Percentiles rank a stretch among this genome's conserved stretches.
Evolutionary conservation across 2,888 invertebrate genomes (phyloP).

Genomic region (Agonum fuliginosum): DNA sequence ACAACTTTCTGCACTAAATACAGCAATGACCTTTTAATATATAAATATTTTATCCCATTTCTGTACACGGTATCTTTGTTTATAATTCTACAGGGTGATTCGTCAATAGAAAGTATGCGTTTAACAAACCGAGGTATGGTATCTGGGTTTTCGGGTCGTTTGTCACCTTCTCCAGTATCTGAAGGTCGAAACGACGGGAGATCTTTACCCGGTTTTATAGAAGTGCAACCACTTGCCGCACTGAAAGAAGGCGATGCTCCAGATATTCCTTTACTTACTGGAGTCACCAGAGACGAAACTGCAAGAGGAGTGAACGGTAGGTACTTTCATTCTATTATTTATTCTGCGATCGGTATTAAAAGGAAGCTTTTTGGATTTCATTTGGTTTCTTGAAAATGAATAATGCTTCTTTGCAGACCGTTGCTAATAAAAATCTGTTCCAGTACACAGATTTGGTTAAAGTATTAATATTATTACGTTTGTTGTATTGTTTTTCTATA

Average conservation of each 20-base stretch:
- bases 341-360: too few species aligned
- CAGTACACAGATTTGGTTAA: background rate
- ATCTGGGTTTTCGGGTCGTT: constrained; percentile 78
- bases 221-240: constrained; percentile 78
- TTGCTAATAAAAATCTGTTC: too few species aligned
- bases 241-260: constrained; percentile 76
- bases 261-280: constrained; percentile 81
- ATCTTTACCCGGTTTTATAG: constrained; percentile 80
- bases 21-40: too few species aligned
- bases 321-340: too few species aligned
- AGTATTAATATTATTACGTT: too few species aligned
- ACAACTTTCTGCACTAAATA: too few species aligned
- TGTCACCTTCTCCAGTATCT: constrained; percentile 80
- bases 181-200: constrained; percentile 81
- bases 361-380: too few species aligned
- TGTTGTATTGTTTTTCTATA: constrained; percentile 1
- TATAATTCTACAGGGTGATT: constrained; percentile 78
- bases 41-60: background rate
- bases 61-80: constrained; percentile 1
- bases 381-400: too few species aligned
- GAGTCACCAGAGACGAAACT: constrained; percentile 84
- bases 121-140: constrained; percentile 78
- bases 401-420: too few species aligned
- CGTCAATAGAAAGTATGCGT: constrained; percentile 75
- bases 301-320: constrained; percentile 77